phyloP scores from a whole-genome alignment of 2,888 invertebrate genomes.

The Cantharis rufa region DNA sequence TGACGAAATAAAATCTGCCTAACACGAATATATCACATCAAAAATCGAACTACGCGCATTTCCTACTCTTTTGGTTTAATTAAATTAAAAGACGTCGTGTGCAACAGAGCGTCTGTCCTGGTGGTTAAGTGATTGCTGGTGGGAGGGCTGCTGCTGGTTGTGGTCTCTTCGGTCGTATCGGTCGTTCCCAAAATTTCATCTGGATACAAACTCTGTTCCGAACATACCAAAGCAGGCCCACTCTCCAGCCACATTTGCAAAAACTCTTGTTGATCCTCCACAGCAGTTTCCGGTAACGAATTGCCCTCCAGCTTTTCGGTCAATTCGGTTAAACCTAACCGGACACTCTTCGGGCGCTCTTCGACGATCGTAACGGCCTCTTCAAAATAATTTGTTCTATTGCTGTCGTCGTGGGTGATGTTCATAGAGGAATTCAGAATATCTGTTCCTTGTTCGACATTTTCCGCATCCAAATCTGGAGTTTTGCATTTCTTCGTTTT shows the following conservation, averaged over 20 bases:
- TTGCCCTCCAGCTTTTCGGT: constrained; percentile 2
- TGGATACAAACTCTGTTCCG: constrained; percentile 44
- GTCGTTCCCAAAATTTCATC: constrained; percentile 41
- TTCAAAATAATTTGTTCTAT: constrained; percentile 2
- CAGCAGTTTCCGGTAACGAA: constrained; percentile 16
- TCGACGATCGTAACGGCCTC: background rate
- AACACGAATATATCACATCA: constrained; percentile 7
- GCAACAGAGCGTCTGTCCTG: constrained; percentile 52
- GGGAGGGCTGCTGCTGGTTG: constrained; percentile 8
- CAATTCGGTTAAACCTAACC: background rate
- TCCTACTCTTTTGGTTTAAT: constrained; percentile 46
- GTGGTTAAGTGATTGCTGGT: constrained; percentile 40
- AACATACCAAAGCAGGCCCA: constrained; percentile 43
- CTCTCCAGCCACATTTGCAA: constrained; percentile 47
- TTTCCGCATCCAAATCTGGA: background rate
- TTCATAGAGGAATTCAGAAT: constrained; percentile 41
- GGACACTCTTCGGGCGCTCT: constrained; percentile 6
- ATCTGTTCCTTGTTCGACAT: constrained; percentile 52
- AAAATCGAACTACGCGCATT: constrained; percentile 9
- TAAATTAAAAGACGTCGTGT: constrained; percentile 53
- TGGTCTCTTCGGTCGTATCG: constrained; percentile 18
- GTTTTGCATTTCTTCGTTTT: constrained; percentile 9
- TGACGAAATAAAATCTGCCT: background rate
- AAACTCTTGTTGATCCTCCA: constrained; percentile 40
- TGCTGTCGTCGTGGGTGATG: constrained; percentile 1